Evolutionary conservation across 2,888 invertebrate species (phyloP), one percentile per base, ranked within the genome.

Genomic region (Gisinianus flammeolus): DNA sequence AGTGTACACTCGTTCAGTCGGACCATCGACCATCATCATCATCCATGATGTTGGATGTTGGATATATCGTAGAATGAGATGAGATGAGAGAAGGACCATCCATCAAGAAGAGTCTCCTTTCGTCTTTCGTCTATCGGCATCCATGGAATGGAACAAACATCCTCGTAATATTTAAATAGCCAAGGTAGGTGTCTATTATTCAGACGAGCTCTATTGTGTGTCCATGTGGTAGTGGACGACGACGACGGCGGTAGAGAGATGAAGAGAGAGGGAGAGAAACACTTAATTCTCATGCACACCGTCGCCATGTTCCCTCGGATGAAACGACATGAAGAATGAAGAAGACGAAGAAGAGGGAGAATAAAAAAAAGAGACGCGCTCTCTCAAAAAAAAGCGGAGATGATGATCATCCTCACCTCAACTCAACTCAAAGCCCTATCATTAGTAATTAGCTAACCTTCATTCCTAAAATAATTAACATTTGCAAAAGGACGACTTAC

Each of bases 381-480:
- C 33, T 52, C 66, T 67, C 54, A 56, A 76, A 31, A 62, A n/a
- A n/a, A n/a, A n/a, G n/a, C 5, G 19, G 54, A 54, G 5, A 71
- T 77, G 71, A 77, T 77, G 62, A 72, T 77, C 71, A 77, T 71
- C 71, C 56, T 77, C 71, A 66, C 28, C 70, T 77, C 64, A 66
- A n/a, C 71, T 52, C 56, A 44, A 54, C 54, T 54, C 54, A n/a
- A 16, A 35, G 71, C 77, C 77, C 77, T 77, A 77, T 77, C 77
- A 77, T 77, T 77, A 77, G 77, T 73, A 77, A 77, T 77, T 77
- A 77, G 67, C 73, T 72, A 73, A 70, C 77, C 77, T 77, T 73
- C 72, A 70, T 70, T 24, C 16, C 54, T n/a, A 56, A 68, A 54
- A 76, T 68, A 76, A 68, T 56, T 68, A 31, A 67, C 31, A 30